Percentiles rank a stretch among this genome's conserved stretches.
Conservation (phyloP, 2,888 invertebrate species). For the Trachelus iudaicus region DNA sequence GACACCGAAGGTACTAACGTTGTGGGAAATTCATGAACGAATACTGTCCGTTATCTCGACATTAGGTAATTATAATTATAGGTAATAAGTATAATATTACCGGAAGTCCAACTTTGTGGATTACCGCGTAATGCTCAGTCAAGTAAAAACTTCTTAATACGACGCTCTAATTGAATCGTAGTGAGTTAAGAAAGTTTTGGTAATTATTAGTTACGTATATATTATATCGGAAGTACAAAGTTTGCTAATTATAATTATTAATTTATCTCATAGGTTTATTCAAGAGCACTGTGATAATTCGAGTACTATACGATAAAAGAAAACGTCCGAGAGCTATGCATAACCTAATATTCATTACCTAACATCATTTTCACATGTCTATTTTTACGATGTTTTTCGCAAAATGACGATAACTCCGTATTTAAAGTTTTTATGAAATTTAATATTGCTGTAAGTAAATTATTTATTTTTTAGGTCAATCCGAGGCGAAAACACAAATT, state of each 20-base stretch:
- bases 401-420: not conserved
- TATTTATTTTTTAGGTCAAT: not conserved
- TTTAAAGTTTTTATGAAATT: not conserved
- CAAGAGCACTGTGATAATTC: not conserved
- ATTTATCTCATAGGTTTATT: not conserved
- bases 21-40: too few species aligned
- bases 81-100: too few species aligned
- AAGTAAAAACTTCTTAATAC: too few species aligned
- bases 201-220: not conserved
- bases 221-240: not conserved
- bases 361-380: too few species aligned
- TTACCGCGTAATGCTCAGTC: too few species aligned
- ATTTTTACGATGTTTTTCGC: not conserved
- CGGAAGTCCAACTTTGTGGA: too few species aligned
- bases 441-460: not conserved
- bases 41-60: too few species aligned
- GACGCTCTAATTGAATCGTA: too few species aligned
- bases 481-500: not conserved
- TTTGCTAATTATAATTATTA: not conserved
- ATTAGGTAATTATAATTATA: too few species aligned
- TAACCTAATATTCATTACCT: too few species aligned
- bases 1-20: too few species aligned
- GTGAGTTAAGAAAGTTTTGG: too few species aligned
- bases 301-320: not conserved
- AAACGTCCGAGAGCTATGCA: not conserved